Percentiles rank a stretch among this genome's conserved stretches.
Conservation (phyloP, 92 coral and sea anemone species). For the Heliopora coerulea region DNA sequence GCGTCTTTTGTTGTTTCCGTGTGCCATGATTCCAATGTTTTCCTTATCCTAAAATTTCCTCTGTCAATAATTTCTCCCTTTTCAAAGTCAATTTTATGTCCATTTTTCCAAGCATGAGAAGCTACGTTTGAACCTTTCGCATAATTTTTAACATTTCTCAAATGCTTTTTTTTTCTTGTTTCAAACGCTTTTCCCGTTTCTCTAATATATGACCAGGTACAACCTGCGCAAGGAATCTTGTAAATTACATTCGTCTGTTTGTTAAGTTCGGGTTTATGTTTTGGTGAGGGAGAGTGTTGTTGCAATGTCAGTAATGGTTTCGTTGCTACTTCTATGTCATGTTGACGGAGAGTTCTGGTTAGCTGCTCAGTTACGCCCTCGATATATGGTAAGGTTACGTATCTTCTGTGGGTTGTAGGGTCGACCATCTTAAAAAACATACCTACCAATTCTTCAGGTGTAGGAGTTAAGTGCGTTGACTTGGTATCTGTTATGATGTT, state of each 20-base stretch:
- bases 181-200: slow-evolving; percentile 20
- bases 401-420: not conserved
- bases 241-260: slow-evolving; percentile 23
- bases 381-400: not conserved
- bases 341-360: slow-evolving; percentile 1
- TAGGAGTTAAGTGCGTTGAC: not conserved
- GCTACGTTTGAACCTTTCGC: slow-evolving; percentile 15
- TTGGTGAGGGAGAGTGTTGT: slow-evolving; percentile 18
- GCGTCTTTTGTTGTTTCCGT: slow-evolving; percentile 26
- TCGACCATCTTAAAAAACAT: not conserved
- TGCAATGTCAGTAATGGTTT: slow-evolving; percentile 23
- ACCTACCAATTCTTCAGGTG: slow-evolving; percentile 2
- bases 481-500: not conserved
- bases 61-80: slow-evolving; percentile 28
- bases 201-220: slow-evolving; percentile 19
- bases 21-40: slow-evolving; percentile 46
- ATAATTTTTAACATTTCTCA: slow-evolving; percentile 2
- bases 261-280: slow-evolving; percentile 4
- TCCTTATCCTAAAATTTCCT: slow-evolving; percentile 33
- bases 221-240: slow-evolving; percentile 33
- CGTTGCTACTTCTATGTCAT: not conserved
- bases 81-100: slow-evolving; percentile 46
- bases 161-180: slow-evolving; percentile 11
- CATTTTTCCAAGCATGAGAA: slow-evolving; percentile 31
- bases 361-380: slow-evolving; percentile 6